Conservation (phyloP, 1,140 invertebrate species). For the Battus philenor region DNA sequence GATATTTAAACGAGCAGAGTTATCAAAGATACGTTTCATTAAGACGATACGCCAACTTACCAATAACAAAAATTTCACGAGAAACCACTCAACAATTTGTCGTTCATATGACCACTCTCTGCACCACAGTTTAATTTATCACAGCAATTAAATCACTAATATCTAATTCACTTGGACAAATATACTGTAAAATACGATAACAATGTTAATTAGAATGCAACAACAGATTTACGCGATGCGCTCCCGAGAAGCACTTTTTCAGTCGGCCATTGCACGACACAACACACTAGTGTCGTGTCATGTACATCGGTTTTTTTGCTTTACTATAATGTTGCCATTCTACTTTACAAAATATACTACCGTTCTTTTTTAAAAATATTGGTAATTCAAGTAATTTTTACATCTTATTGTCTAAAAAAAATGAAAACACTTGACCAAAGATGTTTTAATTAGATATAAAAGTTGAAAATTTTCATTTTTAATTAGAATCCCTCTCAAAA, state of each 20-base stretch:
- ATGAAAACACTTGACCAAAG: no score
- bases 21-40: conserved; percentile 16
- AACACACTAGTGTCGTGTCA: conserved; percentile 26
- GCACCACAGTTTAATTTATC: conserved; percentile 21
- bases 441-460: no score
- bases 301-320: background rate
- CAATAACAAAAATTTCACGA: conserved; percentile 51
- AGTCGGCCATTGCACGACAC: conserved; percentile 53
- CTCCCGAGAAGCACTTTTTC: conserved; percentile 25
- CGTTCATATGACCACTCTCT: conserved; percentile 12
- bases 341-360: no score
- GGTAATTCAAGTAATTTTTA: no score
- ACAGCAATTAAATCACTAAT: conserved; percentile 34
- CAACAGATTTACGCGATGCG: conserved; percentile 26
- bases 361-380: no score
- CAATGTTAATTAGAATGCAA: conserved; percentile 33
- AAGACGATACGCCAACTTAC: conserved; percentile 40
- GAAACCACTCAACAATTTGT: conserved; percentile 25
- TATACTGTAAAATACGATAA: conserved; percentile 19
- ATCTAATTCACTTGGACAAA: conserved; percentile 24
- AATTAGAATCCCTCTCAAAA: no score
- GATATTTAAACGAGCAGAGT: conserved; percentile 22
- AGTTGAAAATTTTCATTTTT: no score
- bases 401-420: no score
- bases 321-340: conserved; percentile 1